Base-by-base conservation (phyloP, 2,888 invertebrate species). In the Heliconius erato region DNA sequence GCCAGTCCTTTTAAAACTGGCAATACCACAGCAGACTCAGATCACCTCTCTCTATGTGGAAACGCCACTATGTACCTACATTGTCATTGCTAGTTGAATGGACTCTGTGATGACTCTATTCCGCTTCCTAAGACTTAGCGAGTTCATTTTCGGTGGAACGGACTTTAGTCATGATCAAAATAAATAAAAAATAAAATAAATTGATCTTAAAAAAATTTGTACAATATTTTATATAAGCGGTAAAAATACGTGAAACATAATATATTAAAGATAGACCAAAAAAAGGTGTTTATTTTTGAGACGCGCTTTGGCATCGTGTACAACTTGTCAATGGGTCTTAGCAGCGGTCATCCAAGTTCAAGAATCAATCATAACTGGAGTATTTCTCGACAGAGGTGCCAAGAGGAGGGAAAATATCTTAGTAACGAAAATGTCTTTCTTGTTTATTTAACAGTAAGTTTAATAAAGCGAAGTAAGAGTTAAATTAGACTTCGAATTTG, bases 271-370 rank as follows among this genome's bases (percentile, higher is more conserved):
- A 4, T 5, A 14, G 32, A 23, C 54, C 7, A 35, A 23, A 71
- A 71, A 71, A 32, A 59, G 28, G 54, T 54, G 35, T 16, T 63
- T 76, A 63, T 76, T n/a, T 40, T 35, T 63, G 16, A 59, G 63
- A 63, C 59, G 35, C 59, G 63, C 76, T 76, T 76, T 76, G 76
- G 76, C 76, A 74, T 59, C 59, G 35, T 35, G 16, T n/a, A 16
- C 35, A 63, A 26, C 16, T 40, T 63, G 63, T 76, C 63, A 63
- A 63, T 63, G 63, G 76, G 76, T 76, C 76, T 76, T 35, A 63
- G 63, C 26, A 83, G 77, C 83, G 72, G 69, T n/a, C 74, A 74
- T 49, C 69, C 63, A 84, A 82, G 80, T 82, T 84, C 83, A 83
- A 84, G 81, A 79, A 83, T 74, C 81, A 84, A 82, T 80, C 78